phyloP scores from a whole-genome alignment of 2,797 vertebrate genomes.

The Sebastes vulpes region DNA sequence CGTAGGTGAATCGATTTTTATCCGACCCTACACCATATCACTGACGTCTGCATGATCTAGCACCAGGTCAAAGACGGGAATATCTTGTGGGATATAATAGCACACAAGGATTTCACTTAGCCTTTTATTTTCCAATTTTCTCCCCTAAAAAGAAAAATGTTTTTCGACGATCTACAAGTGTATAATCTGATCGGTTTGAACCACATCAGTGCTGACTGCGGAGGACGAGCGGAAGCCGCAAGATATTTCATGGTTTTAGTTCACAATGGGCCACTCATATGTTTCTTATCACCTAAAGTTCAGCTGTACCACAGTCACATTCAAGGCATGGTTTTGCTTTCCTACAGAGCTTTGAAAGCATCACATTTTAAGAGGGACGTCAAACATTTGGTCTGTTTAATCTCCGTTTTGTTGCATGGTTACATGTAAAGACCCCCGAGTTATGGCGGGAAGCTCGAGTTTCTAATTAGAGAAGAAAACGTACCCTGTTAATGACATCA shows the following conservation, averaged over 20 bases:
- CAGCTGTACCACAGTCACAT: conserved; percentile 25
- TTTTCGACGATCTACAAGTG: conserved; percentile 19
- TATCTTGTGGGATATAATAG: neutral
- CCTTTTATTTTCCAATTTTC: conserved; percentile 12
- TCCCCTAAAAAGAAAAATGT: neutral
- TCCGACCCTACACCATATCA: neutral
- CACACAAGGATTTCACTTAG: neutral
- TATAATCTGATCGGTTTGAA: conserved; percentile 48
- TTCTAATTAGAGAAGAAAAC: conserved; percentile 85
- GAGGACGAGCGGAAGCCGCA: conserved; percentile 55
- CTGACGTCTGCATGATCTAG: neutral
- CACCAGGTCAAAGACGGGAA: neutral
- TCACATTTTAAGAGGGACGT: conserved; percentile 45
- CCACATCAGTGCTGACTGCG: conserved; percentile 63
- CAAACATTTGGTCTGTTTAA: conserved; percentile 65
- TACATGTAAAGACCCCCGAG: conserved; percentile 66
- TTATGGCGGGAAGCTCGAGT: conserved; percentile 69
- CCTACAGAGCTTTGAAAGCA: conserved; percentile 43
- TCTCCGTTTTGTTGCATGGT: conserved; percentile 48
- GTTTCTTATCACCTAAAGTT: conserved; percentile 70
- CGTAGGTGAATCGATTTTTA: too few species aligned
- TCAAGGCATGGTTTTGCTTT: conserved; percentile 42
- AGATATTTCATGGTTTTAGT: conserved; percentile 57
- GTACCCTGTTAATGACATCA: conserved; percentile 82
- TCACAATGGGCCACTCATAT: conserved; percentile 68